Base-by-base conservation (phyloP, 64 coral and sea anemone species). In the Montipora foliosa region DNA sequence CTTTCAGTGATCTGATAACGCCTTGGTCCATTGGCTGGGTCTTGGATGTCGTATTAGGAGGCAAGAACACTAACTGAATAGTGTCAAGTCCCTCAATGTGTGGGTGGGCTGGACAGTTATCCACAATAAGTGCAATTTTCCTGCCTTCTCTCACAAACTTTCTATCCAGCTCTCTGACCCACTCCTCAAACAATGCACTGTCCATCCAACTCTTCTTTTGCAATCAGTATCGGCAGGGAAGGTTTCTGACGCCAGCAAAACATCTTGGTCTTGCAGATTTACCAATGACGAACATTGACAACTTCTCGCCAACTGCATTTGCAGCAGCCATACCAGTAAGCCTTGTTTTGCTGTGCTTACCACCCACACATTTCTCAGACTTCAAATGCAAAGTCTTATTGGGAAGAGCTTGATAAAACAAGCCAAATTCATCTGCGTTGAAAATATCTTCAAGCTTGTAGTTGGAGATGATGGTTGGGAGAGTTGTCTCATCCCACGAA, bases 341-440 rank as follows among this genome's bases (percentile, higher is more conserved):
- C 69, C 91, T 44, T 87, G 76, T 76, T 80, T 87, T 93, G 76
- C 74, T 93, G 74, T 85, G 84, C 76, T 93, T 93, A 20, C 91
- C 91, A 45, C 91, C 83, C 48, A 93, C 83, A 93, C 83, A 88
- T 86, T 88, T 67, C 84, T 93, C 82, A 72, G 77, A 93, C 77
- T 80, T 93, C 74, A 88, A 67, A 88, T 93, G 92, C 83, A 93
- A 78, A 19, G 67, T 78, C 75, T 93, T 88, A 76, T 93, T 55
- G 47, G 92, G 92, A 29, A 93, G 84, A 78, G 84, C 92, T 88
- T 93, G 83, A 78, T 93, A 93, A 81, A 93, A 93, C 45, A 88
- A 77, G 46, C 92, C 92, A 81, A 93, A 93, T 67, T 88, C 92
- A 81, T 80, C 84, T 9, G 84, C 48, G 84, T 93, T 88, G 84